Percentiles rank a stretch among this genome's conserved stretches.
Evolutionary conservation across 2,888 invertebrate genomes (phyloP).

Genomic region (Cephus runcator): DNA sequence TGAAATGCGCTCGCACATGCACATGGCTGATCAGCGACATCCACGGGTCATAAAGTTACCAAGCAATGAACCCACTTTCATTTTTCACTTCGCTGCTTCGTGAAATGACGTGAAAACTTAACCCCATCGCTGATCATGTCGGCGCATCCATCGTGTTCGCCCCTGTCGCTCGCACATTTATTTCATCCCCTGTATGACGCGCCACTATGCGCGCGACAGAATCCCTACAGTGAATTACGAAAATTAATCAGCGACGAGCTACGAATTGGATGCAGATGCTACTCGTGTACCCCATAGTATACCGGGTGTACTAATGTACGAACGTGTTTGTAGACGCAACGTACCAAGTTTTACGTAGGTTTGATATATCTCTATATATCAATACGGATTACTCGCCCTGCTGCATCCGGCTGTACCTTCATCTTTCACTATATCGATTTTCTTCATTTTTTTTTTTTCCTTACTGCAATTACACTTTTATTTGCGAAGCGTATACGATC

Average conservation of each 20-base stretch:
- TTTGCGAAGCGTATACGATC: not conserved
- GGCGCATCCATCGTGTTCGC: conserved; percentile 16
- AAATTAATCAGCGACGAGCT: conserved; percentile 37
- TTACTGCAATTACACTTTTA: not conserved
- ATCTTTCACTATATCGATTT: not conserved
- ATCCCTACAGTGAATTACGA: conserved; percentile 35
- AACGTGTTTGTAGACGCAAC: not conserved
- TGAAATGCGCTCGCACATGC: conserved; percentile 1
- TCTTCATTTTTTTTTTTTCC: not conserved
- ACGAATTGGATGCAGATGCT: not conserved
- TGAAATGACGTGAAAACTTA: conserved; percentile 42
- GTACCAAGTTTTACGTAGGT: not conserved
- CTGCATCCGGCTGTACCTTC: not conserved
- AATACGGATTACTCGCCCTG: not conserved
- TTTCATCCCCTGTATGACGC: conserved; percentile 18
- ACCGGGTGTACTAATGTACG: not conserved
- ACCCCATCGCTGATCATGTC: conserved; percentile 34
- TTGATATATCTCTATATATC: not conserved
- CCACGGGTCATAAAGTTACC: conserved; percentile 20
- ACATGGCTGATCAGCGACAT: conserved; percentile 9
- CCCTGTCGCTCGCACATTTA: conserved; percentile 29
- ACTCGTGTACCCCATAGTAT: not conserved
- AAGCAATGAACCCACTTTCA: conserved; percentile 25
- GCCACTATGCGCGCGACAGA: conserved; percentile 25
- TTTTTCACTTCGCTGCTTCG: conserved; percentile 38